These are phyloP conservation scores for Lepus europaeus DNA, from an alignment of 2,113 vertebrate species.

Conservation along the genomic window DNA sequence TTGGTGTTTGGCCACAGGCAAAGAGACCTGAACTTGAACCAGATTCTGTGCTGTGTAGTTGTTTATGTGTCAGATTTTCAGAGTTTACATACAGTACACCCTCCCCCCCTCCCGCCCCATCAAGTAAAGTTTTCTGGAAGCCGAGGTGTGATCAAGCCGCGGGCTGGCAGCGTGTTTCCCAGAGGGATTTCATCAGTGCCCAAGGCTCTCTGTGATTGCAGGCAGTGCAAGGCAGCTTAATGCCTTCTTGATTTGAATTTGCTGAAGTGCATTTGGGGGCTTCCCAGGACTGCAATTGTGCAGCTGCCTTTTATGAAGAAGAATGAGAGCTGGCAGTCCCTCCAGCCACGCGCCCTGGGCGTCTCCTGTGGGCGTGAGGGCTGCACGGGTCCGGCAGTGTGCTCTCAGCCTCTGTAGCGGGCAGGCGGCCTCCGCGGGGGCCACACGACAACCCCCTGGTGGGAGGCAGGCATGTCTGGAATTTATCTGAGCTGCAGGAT, in stretches of 20 bases:
- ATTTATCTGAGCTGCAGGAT: slow-evolving; percentile 37
- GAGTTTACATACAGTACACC: neutral
- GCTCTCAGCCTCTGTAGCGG: no score
- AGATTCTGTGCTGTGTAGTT: neutral
- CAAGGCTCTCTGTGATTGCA: slow-evolving; percentile 22
- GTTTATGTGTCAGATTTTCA: slow-evolving; percentile 28
- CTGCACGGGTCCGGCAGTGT: no score
- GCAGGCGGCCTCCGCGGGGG: no score
- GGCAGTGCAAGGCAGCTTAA: neutral
- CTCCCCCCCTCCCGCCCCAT: neutral
- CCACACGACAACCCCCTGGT: neutral
- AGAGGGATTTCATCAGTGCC: slow-evolving; percentile 11
- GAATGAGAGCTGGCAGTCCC: neutral
- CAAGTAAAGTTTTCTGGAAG: slow-evolving; percentile 17
- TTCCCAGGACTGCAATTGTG: slow-evolving; percentile 31
- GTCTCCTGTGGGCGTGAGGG: no score
- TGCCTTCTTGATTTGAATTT: slow-evolving; percentile 57
- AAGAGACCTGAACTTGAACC: neutral
- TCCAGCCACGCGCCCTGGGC: no score
- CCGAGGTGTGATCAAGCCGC: neutral
- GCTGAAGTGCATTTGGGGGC: neutral
- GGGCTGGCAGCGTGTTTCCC: slow-evolving; percentile 3
- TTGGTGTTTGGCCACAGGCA: neutral
- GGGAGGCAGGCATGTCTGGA: slow-evolving; percentile 51
- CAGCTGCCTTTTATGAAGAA: neutral